Evolutionary conservation across 1,140 invertebrate genomes (phyloP).

Genomic region (Orchesella cincta): DNA sequence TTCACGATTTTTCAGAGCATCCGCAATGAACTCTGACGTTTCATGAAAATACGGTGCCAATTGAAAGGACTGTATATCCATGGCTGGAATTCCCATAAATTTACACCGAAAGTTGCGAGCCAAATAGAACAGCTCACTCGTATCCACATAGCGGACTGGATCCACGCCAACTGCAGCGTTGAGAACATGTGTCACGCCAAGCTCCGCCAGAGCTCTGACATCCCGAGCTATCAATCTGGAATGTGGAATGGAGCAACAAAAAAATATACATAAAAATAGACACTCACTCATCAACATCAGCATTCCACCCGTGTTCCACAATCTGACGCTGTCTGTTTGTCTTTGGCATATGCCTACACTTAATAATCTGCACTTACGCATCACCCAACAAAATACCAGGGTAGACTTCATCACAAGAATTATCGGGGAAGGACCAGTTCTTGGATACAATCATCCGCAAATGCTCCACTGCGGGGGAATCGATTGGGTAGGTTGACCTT

Average conservation of each 20-base stretch:
- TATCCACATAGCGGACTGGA: conserved; percentile 46
- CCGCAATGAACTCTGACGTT: conserved; percentile 15
- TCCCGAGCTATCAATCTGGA: conserved; percentile 52
- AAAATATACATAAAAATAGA: not conserved
- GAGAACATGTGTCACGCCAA: conserved; percentile 57
- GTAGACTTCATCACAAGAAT: conserved; percentile 2
- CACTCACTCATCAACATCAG: not conserved
- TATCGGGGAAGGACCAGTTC: conserved; percentile 13
- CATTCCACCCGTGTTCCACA: no score
- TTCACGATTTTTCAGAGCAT: conserved; percentile 13
- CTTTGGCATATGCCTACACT: not conserved
- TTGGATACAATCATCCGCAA: not conserved
- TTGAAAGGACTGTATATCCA: conserved; percentile 18
- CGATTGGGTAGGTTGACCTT: not conserved
- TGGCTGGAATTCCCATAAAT: conserved; percentile 17
- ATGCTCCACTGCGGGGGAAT: conserved; percentile 7
- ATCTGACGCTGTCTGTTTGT: no score
- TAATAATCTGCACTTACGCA: conserved; percentile 24
- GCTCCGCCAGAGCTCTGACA: conserved; percentile 51
- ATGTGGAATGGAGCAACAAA: not conserved
- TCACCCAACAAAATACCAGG: conserved; percentile 24
- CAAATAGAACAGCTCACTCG: conserved; percentile 10
- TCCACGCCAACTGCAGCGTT: conserved; percentile 56
- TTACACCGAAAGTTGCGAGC: not conserved
- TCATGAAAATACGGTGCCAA: conserved; percentile 16